Conservation (phyloP, 2,113 vertebrate species). For the Glareola pratincola region DNA sequence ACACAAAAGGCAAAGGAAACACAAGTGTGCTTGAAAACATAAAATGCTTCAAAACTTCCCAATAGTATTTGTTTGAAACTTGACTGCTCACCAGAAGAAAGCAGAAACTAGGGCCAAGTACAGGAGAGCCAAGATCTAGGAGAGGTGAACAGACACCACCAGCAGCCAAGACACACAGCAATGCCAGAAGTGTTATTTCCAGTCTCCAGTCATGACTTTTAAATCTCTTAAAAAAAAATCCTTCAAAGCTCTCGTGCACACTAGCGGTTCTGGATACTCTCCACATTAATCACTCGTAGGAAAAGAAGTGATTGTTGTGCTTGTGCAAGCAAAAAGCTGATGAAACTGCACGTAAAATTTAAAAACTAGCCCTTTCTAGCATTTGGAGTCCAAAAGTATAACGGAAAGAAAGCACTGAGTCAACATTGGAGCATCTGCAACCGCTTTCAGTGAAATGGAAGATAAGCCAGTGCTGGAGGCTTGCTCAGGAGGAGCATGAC, state of each 20-base stretch:
- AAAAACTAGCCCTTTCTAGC: neutral
- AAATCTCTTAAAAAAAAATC: neutral
- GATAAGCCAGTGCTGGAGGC: neutral
- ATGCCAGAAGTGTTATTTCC: constrained; percentile 23
- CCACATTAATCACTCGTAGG: neutral
- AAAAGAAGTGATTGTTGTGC: neutral
- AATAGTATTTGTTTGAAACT: neutral
- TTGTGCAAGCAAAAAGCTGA: constrained; percentile 31
- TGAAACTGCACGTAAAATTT: neutral
- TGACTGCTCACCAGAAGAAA: neutral
- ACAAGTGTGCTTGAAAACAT: neutral
- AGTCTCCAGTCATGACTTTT: neutral
- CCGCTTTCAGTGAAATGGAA: constrained; percentile 3
- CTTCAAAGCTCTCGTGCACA: constrained; percentile 16
- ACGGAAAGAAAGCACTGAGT: constrained; percentile 1
- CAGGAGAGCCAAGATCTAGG: constrained; percentile 3
- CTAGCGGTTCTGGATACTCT: neutral
- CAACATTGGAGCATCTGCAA: constrained; percentile 34
- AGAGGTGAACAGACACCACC: constrained; percentile 32
- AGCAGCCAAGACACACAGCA: constrained; percentile 15
- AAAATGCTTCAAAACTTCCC: neutral
- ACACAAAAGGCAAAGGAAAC: neutral
- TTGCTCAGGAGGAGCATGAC: neutral
- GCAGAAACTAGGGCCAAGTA: neutral
- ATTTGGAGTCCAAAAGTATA: neutral